Conservation (phyloP, 1,140 invertebrate genomes). For the Aporrectodea caliginosa region DNA sequence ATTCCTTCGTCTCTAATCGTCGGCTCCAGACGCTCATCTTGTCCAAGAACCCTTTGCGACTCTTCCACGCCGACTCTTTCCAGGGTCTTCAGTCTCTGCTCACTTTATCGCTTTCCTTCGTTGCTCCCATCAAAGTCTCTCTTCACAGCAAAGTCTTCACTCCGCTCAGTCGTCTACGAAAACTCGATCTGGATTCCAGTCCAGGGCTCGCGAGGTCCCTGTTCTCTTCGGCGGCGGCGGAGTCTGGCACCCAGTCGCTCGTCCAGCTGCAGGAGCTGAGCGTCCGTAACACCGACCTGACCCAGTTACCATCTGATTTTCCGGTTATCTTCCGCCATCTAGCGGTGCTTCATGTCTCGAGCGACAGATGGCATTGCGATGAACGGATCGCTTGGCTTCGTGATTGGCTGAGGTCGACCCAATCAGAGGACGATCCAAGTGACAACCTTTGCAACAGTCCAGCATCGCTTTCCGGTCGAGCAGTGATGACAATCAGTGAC, state of each 20-base stretch:
- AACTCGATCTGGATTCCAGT: conserved; percentile 69
- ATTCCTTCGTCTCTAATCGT: conserved; percentile 46
- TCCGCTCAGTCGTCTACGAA: neutral
- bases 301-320: conserved; percentile 64
- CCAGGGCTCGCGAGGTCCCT: conserved; percentile 66
- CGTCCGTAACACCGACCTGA: conserved; percentile 62
- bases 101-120: conserved; percentile 65
- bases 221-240: conserved; percentile 60
- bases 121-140: conserved; percentile 60
- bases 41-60: conserved; percentile 70
- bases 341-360: conserved; percentile 47
- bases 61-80: conserved; percentile 65
- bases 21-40: conserved; percentile 64
- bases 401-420: too few relatives aligned
- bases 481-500: too few relatives aligned
- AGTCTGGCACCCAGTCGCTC: conserved; percentile 61
- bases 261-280: conserved; percentile 61
- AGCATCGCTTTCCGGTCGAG: too few relatives aligned
- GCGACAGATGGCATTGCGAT: conserved; percentile 55
- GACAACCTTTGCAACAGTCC: too few relatives aligned
- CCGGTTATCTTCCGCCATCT: conserved; percentile 67
- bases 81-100: conserved; percentile 64
- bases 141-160: conserved; percentile 36
- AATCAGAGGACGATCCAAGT: too few relatives aligned
- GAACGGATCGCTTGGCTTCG: conserved; percentile 44